Evolutionary conservation across 1,140 invertebrate genomes (phyloP).

Genomic region (Drosophila azteca): DNA sequence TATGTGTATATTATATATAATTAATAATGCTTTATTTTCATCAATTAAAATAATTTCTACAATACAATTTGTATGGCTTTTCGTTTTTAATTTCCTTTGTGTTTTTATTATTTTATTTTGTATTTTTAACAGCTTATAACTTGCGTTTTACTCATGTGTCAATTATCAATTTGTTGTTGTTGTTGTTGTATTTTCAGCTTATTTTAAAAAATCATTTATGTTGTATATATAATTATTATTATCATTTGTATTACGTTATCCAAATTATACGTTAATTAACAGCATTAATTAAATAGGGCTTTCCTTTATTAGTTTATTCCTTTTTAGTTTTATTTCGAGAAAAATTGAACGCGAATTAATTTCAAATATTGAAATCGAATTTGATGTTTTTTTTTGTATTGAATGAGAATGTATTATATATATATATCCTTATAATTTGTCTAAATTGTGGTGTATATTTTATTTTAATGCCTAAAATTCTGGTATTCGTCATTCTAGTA

Average conservation of each 20-base stretch:
- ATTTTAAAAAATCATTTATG: constrained; percentile 65
- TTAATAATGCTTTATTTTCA: constrained; percentile 76
- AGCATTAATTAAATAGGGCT: constrained; percentile 49
- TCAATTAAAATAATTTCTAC: constrained; percentile 66
- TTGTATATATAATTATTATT: constrained; percentile 72
- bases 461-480: constrained; percentile 72
- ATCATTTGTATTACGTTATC: constrained; percentile 70
- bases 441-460: constrained; percentile 67
- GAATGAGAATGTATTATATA: constrained; percentile 26
- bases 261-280: constrained; percentile 70
- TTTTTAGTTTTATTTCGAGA: constrained; percentile 43
- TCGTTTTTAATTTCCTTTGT: constrained; percentile 33
- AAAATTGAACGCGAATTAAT: constrained; percentile 72
- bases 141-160: constrained; percentile 61
- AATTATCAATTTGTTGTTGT: constrained; percentile 15
- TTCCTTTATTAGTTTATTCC: constrained; percentile 8
- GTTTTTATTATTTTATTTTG: constrained; percentile 55
- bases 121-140: constrained; percentile 76
- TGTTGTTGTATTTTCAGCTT: constrained; percentile 47
- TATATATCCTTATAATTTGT: constrained; percentile 38
- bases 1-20: constrained; percentile 52
- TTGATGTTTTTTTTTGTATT: constrained; percentile 33
- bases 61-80: constrained; percentile 56
- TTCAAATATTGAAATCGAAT: constrained; percentile 65
- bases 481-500: constrained; percentile 43